These are phyloP conservation scores for Ophion ventricosus DNA, from an alignment of 2,888 invertebrate genomes.

Conservation along the genomic window DNA sequence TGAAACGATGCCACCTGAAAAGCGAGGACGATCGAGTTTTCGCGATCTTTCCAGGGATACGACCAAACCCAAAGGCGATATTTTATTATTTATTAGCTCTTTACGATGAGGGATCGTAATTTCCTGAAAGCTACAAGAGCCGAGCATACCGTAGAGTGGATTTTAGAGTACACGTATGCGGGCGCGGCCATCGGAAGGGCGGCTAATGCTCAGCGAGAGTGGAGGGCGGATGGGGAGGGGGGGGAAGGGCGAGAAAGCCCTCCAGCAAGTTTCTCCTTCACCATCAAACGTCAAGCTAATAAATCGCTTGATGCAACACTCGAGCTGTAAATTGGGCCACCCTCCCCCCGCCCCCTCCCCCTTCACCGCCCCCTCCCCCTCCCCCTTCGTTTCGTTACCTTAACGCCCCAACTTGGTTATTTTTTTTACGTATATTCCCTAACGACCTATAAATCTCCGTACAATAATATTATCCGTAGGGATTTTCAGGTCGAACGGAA, in stretches of 20 bases:
- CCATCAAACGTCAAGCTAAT: conserved; percentile 41
- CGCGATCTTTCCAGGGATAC: neutral
- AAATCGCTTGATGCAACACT: conserved; percentile 57
- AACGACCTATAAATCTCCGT: conserved; percentile 12
- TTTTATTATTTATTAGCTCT: conserved; percentile 46
- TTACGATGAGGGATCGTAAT: conserved; percentile 40
- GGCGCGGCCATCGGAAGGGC: neutral
- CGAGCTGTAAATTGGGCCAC: conserved; percentile 49
- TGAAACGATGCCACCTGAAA: no score
- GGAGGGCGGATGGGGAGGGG: no score
- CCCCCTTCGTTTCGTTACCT: conserved; percentile 17
- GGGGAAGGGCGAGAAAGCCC: neutral
- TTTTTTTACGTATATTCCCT: conserved; percentile 37
- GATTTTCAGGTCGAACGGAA: neutral
- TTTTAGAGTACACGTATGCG: conserved; percentile 41
- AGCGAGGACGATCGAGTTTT: conserved; percentile 8
- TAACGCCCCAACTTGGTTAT: neutral
- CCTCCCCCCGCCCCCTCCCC: no score
- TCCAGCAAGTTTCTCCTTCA: conserved; percentile 34
- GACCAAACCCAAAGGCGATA: conserved; percentile 5
- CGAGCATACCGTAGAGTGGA: conserved; percentile 26
- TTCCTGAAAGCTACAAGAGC: conserved; percentile 21
- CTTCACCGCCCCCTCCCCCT: no score
- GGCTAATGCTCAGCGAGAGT: neutral
- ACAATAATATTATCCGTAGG: neutral